Base-by-base conservation (phyloP, 2,888 invertebrate genomes). In the Phalera bucephala region DNA sequence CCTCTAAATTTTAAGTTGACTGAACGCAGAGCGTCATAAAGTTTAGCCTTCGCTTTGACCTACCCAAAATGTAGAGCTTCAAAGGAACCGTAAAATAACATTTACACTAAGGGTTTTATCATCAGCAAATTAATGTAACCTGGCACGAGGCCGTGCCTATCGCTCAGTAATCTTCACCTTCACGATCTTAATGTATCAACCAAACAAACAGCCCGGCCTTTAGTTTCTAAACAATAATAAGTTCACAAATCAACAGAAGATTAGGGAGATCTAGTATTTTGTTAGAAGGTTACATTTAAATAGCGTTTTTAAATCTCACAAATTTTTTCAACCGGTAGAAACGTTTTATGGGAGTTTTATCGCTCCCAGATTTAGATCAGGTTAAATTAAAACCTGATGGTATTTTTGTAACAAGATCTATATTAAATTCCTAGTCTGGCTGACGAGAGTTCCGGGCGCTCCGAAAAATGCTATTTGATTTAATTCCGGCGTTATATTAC, bases 81-180 rank as follows among this genome's bases (percentile, higher is more conserved):
- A 61, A 56, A 64, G 44, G 46, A 46, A 38, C 41, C 31, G 30
- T 47, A 52, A 59, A 65, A 58, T 54, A 63, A 57, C 49, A 35
- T 29, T 27, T 36, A 30, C 15, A 13, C 8, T 38, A 38, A 45
- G 28, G 27, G 23, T 38, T 31, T 36, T 30, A 33, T 27, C 34
- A 56, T 33, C 28, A 38, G 26, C 31, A 34, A 40, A 50, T 32
- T 49, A 55, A 73, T 72, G 40, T 77, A 64, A 71, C 72, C 74
- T 74, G 74, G 62, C 58, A 60, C 52, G 55, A 34, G 63, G 64
- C 75, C 72, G 76, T 74, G 72, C 55, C 50, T 47, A 50, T 46
- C 55, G 49, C 40, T 45, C 39, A 66, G 49, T 60, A 59, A 61
- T 65, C 59, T 65, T 81, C 65, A 79, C 83, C 81, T 86, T 83